Base-by-base conservation (phyloP, 2,888 invertebrate genomes). In the Caenorhabditis sulstoni region DNA sequence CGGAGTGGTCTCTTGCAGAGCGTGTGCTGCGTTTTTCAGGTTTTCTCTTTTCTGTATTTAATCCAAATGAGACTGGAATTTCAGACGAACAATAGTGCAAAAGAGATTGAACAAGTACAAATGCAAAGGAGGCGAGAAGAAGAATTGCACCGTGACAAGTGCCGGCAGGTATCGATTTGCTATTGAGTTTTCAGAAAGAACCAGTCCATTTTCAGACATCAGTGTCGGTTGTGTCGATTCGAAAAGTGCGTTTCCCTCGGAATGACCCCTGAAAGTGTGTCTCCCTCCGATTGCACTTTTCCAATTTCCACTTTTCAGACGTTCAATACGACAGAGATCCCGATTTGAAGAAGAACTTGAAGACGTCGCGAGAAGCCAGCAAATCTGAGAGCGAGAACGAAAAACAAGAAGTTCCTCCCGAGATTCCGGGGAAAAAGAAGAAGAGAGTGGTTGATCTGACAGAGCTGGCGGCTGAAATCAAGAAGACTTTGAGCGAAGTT, bases 191-290 rank as follows among this genome's bases (percentile, higher is more conserved):
- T 50, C 1, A 1, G 20, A 18, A 7, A 37, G 20, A n/a, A 18
- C 22, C 22, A 20, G 7, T 5, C 29, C 5, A 23, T n/a, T 37
- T 61, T 53, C 39, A 64, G 81, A 47, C 73, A 73, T 39, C 64
- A 74, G 44, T 82, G 79, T 52, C 55, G 74, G 39, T 58, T 70
- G 9, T 82, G 82, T 23, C 58, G 82, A n/a, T 82, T 55, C 55
- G 74, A 80, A 1, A 82, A 80, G 44, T 82, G 82, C 37, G 45
- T 79, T 12, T 9, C 14, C 7, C 66, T 80, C 0, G 77, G 77
- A n/a, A 82, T 82, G 82, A 82, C 77, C 5, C 18, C 73, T 7
- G 79, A 82, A 14, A 76, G 81, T 81, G 7, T 29, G 29, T 5
- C 29, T 7, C 29, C 29, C 7, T 3, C 7, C 29, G 29, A 29